phyloP scores from a whole-genome alignment of 2,113 vertebrate species.

The Salminus brasiliensis region DNA sequence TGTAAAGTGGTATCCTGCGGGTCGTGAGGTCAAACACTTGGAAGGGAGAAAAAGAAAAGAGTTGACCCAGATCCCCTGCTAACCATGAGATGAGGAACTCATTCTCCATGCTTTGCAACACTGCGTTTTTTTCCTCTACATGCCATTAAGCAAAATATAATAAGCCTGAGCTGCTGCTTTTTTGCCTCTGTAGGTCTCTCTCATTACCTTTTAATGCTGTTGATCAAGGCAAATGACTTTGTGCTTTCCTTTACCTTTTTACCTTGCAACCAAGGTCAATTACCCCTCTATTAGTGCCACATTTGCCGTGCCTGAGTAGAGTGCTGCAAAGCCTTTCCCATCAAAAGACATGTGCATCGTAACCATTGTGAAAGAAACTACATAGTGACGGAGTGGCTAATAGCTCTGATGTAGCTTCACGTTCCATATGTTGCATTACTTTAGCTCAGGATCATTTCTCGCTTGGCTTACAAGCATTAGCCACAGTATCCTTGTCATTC shows the following conservation, averaged over 20 bases:
- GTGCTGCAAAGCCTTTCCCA: neutral
- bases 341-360: neutral
- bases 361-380: neutral
- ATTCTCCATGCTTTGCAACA: conserved; percentile 19
- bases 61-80: conserved; percentile 27
- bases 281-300: conserved; percentile 48
- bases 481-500: conserved; percentile 54
- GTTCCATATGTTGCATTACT: conserved; percentile 50
- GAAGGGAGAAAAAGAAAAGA: neutral
- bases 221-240: conserved; percentile 59
- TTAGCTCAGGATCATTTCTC: conserved; percentile 51
- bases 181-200: conserved; percentile 48
- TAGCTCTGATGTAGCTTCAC: conserved; percentile 25
- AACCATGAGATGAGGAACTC: neutral
- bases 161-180: conserved; percentile 49
- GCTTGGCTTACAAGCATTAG: conserved; percentile 58
- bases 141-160: conserved; percentile 47
- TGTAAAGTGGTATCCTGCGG: conserved; percentile 26
- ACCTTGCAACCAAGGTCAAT: conserved; percentile 52
- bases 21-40: conserved; percentile 13
- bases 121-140: neutral
- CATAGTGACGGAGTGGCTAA: conserved; percentile 9
- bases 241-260: conserved; percentile 39
- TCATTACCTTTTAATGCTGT: conserved; percentile 67
- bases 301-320: conserved; percentile 1